Conservation (phyloP, 2,113 vertebrate species). For the Leiothrix lutea region DNA sequence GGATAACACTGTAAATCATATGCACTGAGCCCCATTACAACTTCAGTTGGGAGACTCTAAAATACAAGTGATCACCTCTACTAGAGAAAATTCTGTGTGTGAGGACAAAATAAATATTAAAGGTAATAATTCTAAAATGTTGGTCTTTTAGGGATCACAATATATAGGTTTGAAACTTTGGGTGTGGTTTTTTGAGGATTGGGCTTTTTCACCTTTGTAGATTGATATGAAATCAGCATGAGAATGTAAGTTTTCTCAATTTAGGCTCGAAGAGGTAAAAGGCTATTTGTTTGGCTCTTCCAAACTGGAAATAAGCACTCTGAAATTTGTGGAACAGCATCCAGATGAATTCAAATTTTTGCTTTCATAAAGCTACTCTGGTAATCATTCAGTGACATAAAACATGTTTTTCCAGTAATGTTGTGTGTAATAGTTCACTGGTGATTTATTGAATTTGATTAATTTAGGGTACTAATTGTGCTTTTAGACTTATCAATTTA, state of each 20-base stretch:
- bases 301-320: not conserved
- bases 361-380: not conserved
- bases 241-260: not conserved
- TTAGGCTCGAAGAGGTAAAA: not conserved
- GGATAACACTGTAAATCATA: not conserved
- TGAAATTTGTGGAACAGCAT: not conserved
- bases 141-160: not conserved
- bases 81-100: not conserved
- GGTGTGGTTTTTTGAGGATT: accelerated
- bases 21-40: not conserved
- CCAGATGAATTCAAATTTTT: not conserved
- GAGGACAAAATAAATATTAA: not conserved
- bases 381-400: not conserved
- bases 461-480: not conserved
- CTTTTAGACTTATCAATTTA: not conserved
- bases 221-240: not conserved
- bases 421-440: not conserved
- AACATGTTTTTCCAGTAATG: not conserved
- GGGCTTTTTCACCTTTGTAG: not conserved
- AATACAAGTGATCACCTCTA: not conserved
- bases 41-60: not conserved
- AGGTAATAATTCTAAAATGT: not conserved
- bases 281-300: not conserved
- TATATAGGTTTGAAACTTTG: not conserved
- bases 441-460: not conserved